These are phyloP conservation scores for Petrocephalus zakoni DNA, from an alignment of 2,113 vertebrate genomes.

Conservation along the genomic window DNA sequence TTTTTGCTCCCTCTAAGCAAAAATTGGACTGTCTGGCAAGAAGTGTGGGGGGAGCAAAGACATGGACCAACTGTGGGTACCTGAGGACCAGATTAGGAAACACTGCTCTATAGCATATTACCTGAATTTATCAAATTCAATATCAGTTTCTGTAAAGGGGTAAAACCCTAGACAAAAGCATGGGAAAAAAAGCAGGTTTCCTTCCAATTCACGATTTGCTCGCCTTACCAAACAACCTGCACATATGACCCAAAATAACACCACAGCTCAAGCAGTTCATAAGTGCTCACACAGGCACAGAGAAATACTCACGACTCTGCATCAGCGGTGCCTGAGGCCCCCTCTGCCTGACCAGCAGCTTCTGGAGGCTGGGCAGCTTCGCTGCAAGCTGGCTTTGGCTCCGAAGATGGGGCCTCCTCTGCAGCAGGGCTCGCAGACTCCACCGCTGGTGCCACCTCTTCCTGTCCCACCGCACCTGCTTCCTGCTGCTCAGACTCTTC, in stretches of 20 bases:
- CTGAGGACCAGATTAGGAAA: too few species aligned
- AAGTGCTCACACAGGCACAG: not conserved
- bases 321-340: not conserved
- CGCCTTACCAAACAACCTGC: not conserved
- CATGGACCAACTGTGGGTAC: too few species aligned
- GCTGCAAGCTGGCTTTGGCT: not conserved
- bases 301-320: not conserved
- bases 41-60: too few species aligned
- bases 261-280: not conserved
- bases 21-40: too few species aligned
- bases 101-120: not conserved
- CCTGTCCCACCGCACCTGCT: not conserved
- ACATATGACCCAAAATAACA: not conserved
- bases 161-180: not conserved
- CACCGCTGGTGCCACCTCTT: not conserved
- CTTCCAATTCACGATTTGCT: not conserved
- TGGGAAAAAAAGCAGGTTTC: not conserved
- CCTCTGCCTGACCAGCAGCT: not conserved
- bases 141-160: not conserved
- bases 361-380: conserved; percentile 12
- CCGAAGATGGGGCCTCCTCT: not conserved
- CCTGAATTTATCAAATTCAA: not conserved
- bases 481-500: not conserved
- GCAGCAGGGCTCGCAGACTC: not conserved
- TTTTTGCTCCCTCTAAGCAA: too few species aligned